Percentiles rank a stretch among this genome's conserved stretches.
Evolutionary conservation across 2,888 invertebrate genomes (phyloP).

Genomic region (Monochamus alternatus): DNA sequence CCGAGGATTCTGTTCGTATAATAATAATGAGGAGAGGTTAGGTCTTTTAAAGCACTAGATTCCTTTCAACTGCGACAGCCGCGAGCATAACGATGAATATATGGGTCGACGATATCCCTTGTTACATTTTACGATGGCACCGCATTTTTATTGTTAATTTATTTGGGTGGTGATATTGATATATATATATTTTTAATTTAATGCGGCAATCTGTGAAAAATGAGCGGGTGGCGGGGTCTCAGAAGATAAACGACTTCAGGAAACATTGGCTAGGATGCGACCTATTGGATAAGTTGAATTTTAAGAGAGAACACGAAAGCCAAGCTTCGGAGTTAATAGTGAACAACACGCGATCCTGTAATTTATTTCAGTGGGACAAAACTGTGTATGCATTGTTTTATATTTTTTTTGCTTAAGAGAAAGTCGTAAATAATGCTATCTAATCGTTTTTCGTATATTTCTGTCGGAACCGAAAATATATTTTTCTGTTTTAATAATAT

Average conservation of each 20-base stretch:
- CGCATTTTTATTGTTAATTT: conserved; percentile 7
- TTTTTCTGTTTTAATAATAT: no score
- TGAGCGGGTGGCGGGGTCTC: conserved; percentile 1
- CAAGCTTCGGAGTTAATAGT: neutral
- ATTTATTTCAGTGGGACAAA: conserved; percentile 6
- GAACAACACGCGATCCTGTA: conserved; percentile 1
- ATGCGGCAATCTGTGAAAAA: neutral
- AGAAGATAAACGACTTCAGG: neutral
- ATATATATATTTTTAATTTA: neutral
- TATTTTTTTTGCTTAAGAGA: neutral
- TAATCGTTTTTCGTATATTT: neutral
- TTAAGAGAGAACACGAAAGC: neutral
- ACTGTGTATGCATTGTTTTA: neutral
- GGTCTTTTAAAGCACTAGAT: conserved; percentile 13
- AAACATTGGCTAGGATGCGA: conserved; percentile 1
- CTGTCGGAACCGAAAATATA: neutral
- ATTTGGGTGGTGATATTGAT: neutral
- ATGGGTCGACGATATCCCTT: neutral
- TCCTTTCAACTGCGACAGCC: conserved; percentile 3
- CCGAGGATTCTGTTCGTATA: conserved; percentile 36
- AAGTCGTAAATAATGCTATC: neutral
- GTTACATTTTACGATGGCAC: conserved; percentile 20
- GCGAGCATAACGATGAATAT: neutral
- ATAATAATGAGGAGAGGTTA: conserved; percentile 26
- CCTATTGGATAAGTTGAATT: conserved; percentile 13